Evolutionary conservation across 1,140 invertebrate species (phyloP).

Genomic region (Spodoptera litura): DNA sequence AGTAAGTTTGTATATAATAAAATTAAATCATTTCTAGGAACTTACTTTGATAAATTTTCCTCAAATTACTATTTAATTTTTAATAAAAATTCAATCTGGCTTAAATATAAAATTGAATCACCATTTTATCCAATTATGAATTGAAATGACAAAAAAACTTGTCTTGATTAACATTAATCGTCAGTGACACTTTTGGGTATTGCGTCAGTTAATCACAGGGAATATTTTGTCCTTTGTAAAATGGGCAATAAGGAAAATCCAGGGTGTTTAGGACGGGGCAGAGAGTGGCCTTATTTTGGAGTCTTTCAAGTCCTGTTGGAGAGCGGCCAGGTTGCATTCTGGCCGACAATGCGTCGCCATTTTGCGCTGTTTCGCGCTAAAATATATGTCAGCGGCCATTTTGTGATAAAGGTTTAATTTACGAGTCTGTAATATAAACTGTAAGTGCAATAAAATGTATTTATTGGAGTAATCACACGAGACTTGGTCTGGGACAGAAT

Average conservation of each 20-base stretch:
- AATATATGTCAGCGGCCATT: constrained; percentile 23
- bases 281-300: constrained; percentile 30
- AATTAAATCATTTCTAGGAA: too few species aligned
- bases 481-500: neutral
- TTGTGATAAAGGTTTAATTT: constrained; percentile 16
- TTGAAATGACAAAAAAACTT: neutral
- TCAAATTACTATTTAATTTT: neutral
- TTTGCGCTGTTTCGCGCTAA: constrained; percentile 9
- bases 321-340: constrained; percentile 21
- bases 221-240: constrained; percentile 25
- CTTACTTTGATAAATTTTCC: neutral
- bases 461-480: neutral
- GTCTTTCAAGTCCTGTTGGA: constrained; percentile 41
- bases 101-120: neutral
- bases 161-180: neutral
- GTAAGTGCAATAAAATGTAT: neutral
- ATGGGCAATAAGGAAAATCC: constrained; percentile 26
- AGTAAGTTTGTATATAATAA: too few species aligned
- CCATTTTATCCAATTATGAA: neutral
- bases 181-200: neutral
- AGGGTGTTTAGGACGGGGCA: constrained; percentile 10
- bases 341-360: constrained; percentile 40
- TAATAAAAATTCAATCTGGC: neutral
- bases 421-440: neutral
- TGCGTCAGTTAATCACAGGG: neutral